These are phyloP conservation scores for Diceros bicornis DNA, from an alignment of 2,797 vertebrate genomes.

Conservation along the genomic window DNA sequence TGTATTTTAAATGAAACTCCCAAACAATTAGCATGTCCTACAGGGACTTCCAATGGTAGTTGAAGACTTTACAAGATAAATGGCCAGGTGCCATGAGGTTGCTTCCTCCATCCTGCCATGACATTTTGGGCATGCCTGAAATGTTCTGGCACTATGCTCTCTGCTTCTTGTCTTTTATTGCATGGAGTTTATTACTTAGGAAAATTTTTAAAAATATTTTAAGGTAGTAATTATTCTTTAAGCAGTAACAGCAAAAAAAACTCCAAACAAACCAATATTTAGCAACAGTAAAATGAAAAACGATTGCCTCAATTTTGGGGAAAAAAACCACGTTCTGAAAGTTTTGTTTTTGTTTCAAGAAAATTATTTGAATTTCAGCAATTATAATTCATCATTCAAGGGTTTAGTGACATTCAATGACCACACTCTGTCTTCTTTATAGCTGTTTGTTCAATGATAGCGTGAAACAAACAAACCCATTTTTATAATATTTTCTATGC, in stretches of 20 bases:
- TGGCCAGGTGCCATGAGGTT: neutral
- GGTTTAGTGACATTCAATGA: slow-evolving; percentile 16
- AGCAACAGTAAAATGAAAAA: slow-evolving; percentile 37
- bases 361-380: slow-evolving; percentile 19
- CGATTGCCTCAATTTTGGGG: neutral
- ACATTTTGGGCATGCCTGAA: neutral
- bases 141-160: neutral
- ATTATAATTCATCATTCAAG: slow-evolving; percentile 20
- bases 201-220: neutral
- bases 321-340: neutral
- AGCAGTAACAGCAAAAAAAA: slow-evolving; percentile 35
- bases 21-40: neutral
- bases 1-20: slow-evolving; percentile 43
- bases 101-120: neutral
- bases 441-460: neutral
- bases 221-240: slow-evolving; percentile 46
- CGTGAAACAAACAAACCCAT: neutral
- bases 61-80: slow-evolving; percentile 44
- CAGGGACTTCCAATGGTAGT: neutral
- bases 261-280: neutral
- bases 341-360: slow-evolving; percentile 13
- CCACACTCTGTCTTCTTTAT: neutral
- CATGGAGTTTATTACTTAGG: slow-evolving; percentile 53
- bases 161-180: neutral
- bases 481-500: neutral